Evolutionary conservation across 2,888 invertebrate genomes (phyloP).

Genomic region (Helicoverpa assulta): DNA sequence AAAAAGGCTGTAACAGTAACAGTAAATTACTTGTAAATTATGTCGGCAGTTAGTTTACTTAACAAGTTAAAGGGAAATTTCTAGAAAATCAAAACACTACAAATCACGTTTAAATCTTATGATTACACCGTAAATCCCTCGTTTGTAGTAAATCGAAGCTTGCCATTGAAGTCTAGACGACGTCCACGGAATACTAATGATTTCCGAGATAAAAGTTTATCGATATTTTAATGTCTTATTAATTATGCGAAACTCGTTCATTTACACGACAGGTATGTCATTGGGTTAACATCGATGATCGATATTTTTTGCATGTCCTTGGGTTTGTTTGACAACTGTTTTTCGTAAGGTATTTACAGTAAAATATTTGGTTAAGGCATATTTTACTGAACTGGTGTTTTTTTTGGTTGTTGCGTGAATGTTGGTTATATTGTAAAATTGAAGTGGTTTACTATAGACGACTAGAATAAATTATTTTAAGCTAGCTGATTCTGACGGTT

Average conservation of each 20-base stretch:
- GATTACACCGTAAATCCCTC: background rate
- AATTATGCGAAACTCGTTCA: background rate
- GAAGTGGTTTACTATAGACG: no score
- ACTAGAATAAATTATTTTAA: no score
- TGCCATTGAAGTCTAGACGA: slow-evolving; percentile 7
- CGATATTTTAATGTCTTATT: background rate
- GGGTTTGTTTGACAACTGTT: slow-evolving; percentile 14
- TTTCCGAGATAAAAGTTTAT: background rate
- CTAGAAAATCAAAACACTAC: no score
- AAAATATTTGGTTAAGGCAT: slow-evolving; percentile 8
- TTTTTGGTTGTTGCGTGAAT: no score
- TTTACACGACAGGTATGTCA: slow-evolving; percentile 1
- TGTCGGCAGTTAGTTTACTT: no score
- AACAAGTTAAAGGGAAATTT: no score
- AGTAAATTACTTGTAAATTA: no score
- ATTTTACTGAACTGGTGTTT: no score
- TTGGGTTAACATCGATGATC: background rate
- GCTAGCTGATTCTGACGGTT: no score
- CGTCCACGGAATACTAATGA: background rate
- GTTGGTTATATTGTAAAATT: no score
- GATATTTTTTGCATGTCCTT: slow-evolving; percentile 17
- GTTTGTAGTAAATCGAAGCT: background rate
- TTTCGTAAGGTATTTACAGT: background rate
- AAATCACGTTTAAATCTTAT: background rate
- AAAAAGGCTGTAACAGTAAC: no score